Percentiles rank a stretch among this genome's conserved stretches.
Evolutionary conservation across 2,113 vertebrate species (phyloP).

Genomic region (Elephas maximus): DNA sequence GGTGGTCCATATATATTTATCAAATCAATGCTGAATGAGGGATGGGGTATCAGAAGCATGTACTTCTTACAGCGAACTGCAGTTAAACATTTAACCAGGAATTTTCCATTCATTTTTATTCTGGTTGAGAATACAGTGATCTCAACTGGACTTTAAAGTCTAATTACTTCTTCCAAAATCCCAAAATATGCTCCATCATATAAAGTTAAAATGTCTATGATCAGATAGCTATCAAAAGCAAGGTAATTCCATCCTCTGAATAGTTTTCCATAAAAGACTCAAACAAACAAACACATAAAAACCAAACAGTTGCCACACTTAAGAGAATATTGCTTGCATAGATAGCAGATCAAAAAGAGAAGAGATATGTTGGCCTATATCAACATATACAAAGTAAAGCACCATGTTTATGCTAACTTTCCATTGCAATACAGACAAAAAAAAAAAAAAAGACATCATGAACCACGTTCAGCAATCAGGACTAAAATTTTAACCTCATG

Average conservation of each 20-base stretch:
- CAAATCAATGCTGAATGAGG: neutral
- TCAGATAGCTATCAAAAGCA: neutral
- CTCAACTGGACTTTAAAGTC: neutral
- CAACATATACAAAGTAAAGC: neutral
- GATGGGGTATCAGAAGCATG: neutral
- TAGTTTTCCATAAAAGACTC: neutral
- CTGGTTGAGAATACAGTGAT: neutral
- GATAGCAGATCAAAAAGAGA: neutral
- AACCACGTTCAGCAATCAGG: neutral
- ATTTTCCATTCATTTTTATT: constrained; percentile 16
- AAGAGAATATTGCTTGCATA: neutral
- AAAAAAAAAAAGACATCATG: neutral
- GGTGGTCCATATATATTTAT: neutral
- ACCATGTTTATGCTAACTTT: neutral
- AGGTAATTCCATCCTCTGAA: neutral
- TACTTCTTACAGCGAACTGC: neutral
- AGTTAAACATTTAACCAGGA: neutral
- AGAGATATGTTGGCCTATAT: neutral
- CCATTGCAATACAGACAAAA: neutral
- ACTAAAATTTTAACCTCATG: neutral
- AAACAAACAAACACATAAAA: neutral
- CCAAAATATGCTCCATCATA: neutral
- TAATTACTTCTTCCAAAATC: neutral
- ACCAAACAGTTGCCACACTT: neutral
- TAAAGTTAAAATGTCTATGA: neutral